These are phyloP conservation scores for Microcebus lehilahytsara DNA, from an alignment of 2,113 vertebrate genomes.

Conservation along the genomic window DNA sequence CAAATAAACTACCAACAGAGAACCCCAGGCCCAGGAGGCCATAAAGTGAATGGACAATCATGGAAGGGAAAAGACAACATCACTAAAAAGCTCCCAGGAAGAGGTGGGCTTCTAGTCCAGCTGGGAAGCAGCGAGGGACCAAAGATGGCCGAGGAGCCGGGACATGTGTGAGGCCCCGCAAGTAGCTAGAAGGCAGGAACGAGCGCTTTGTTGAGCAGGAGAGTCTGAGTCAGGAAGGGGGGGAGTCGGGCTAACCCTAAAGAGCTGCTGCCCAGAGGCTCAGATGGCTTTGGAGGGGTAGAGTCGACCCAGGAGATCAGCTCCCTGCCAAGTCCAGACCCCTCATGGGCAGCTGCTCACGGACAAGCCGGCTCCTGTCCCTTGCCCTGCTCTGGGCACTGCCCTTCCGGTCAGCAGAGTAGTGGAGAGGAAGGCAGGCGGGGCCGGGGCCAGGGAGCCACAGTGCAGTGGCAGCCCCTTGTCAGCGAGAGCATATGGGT, in stretches of 20 bases:
- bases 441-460: not conserved
- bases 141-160: not conserved
- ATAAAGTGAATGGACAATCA: not conserved
- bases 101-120: not conserved
- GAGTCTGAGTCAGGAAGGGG: not conserved
- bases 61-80: not conserved
- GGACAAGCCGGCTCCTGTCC: not conserved
- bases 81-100: constrained; percentile 6
- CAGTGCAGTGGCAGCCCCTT: not conserved
- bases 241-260: not conserved
- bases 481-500: not conserved
- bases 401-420: not conserved
- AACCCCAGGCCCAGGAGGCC: not conserved
- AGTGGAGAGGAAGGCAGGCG: not conserved
- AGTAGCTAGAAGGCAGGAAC: not conserved
- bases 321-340: not conserved
- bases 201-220: not conserved
- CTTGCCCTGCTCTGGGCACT: not conserved
- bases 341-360: not conserved
- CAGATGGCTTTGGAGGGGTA: not conserved
- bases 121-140: not conserved
- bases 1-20: not conserved
- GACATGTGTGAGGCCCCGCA: not conserved
- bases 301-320: not conserved
- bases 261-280: not conserved